Percentiles rank a stretch among this genome's conserved stretches.
Evolutionary conservation across 2,113 vertebrate genomes (phyloP).

Genomic region (Zootoca vivipara): DNA sequence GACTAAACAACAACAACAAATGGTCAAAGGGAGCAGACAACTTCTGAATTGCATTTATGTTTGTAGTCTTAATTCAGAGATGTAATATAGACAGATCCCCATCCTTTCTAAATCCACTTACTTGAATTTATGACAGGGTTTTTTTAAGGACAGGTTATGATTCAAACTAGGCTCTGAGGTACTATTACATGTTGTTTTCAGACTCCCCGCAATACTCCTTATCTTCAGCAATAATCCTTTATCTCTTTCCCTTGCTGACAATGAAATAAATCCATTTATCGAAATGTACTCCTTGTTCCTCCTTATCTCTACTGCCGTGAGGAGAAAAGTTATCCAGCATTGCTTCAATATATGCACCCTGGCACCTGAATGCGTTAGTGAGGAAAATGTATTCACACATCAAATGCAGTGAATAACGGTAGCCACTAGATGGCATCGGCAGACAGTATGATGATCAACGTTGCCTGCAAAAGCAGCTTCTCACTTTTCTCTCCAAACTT

Average conservation of each 20-base stretch:
- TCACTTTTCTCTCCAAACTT: too few relatives aligned
- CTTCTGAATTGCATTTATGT: background rate
- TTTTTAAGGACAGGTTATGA: background rate
- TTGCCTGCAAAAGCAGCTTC: background rate
- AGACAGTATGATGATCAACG: background rate
- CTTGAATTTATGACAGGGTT: background rate
- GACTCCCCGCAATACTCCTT: background rate
- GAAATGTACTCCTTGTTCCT: background rate
- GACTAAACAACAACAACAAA: background rate
- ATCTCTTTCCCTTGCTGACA: background rate
- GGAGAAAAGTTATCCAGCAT: background rate
- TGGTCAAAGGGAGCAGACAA: background rate
- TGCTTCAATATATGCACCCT: background rate
- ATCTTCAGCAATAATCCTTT: background rate
- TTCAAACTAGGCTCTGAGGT: background rate
- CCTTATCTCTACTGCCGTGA: background rate
- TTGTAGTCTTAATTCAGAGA: background rate
- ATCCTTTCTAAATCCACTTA: background rate
- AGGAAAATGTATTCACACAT: background rate
- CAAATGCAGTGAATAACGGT: rapidly evolving
- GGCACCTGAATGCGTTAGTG: background rate
- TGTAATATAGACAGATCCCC: background rate
- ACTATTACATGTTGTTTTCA: background rate
- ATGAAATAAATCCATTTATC: background rate
- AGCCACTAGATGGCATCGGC: slow-evolving; percentile 59